These are phyloP conservation scores for Salpingus planirostris DNA, from an alignment of 2,888 invertebrate genomes.

Conservation along the genomic window DNA sequence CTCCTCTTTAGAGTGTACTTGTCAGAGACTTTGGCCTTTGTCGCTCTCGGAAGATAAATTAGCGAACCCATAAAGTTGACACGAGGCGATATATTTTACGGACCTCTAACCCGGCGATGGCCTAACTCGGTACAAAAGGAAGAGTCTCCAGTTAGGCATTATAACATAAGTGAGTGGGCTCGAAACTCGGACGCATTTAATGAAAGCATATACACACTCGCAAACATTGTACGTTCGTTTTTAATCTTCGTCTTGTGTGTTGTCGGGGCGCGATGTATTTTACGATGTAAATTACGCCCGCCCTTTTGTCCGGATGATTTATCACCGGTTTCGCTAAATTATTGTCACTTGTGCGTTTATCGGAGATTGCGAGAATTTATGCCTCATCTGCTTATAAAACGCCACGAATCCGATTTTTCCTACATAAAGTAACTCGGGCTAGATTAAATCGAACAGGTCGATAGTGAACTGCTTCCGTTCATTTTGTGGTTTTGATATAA, in stretches of 20 bases:
- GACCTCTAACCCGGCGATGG: constrained; percentile 6
- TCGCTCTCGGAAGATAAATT: no score
- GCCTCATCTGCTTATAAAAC: no score
- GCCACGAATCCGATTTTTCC: no score
- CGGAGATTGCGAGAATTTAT: constrained; percentile 8
- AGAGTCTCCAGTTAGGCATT: no score
- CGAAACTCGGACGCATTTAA: constrained; percentile 10
- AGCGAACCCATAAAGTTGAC: constrained; percentile 9
- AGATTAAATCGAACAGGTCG: no score
- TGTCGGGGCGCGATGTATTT: constrained; percentile 2
- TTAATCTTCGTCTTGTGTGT: constrained; percentile 12
- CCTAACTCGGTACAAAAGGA: no score
- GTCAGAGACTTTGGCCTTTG: no score
- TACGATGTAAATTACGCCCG: constrained; percentile 11
- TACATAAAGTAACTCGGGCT: no score
- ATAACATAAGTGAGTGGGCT: constrained; percentile 14
- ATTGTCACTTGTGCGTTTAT: constrained; percentile 10
- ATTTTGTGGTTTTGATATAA: constrained; percentile 9
- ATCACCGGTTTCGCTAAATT: constrained; percentile 9
- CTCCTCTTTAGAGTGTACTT: no score
- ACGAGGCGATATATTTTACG: constrained; percentile 8
- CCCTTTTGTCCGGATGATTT: constrained; percentile 11
- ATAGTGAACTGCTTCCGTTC: no score
- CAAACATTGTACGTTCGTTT: constrained; percentile 11
- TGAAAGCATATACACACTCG: constrained; percentile 10